A percentile compares a stretch with the other conserved stretches of the same genome.
phyloP scores from a whole-genome alignment of 2,888 invertebrate species.

The Molorchus minor region DNA sequence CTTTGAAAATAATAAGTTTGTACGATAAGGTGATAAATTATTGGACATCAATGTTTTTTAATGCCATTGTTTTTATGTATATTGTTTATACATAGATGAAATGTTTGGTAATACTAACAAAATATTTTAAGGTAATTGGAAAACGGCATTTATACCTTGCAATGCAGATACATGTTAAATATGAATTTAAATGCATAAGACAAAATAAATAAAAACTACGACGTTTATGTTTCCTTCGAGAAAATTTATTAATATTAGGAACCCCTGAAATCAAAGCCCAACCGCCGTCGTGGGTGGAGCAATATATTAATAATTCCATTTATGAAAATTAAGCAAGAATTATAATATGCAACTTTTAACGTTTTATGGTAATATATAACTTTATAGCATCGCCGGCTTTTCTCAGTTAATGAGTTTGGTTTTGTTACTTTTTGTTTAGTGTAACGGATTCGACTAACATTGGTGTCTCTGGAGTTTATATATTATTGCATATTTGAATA shows the following conservation, averaged over 20 bases:
- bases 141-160: no score
- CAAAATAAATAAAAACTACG: conserved; percentile 33
- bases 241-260: conserved; percentile 40
- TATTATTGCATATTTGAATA: conserved; percentile 11
- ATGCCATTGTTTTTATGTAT: no score
- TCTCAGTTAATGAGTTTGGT: conserved; percentile 12
- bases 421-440: conserved; percentile 6
- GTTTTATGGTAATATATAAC: conserved; percentile 23
- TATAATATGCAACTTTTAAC: conserved; percentile 20
- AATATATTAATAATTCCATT: conserved; percentile 33
- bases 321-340: conserved; percentile 16
- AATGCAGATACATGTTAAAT: conserved; percentile 40
- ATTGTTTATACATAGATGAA: no score
- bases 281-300: conserved; percentile 39
- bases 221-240: conserved; percentile 35
- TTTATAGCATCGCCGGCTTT: conserved; percentile 15
- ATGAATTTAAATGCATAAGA: conserved; percentile 43
- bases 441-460: conserved; percentile 16
- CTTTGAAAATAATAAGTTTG: no score
- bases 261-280: conserved; percentile 34
- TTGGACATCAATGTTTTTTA: no score
- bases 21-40: no score
- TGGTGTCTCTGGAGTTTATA: conserved; percentile 5
- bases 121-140: no score
- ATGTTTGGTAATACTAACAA: no score